Evolutionary conservation across 2,888 invertebrate genomes (phyloP).

Genomic region (Cryptosula pallasiana): DNA sequence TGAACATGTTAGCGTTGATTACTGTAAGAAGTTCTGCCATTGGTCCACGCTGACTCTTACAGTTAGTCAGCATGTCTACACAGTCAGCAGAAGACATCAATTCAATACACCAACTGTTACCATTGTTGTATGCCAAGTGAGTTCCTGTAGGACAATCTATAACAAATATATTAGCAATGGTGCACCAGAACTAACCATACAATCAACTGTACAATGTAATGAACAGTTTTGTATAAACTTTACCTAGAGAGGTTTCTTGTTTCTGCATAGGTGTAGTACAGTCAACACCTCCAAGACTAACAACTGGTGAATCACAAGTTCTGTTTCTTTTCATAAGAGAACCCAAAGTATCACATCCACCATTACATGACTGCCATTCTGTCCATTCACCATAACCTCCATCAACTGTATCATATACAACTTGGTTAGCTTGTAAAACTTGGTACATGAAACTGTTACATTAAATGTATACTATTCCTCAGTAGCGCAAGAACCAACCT

Average conservation of each 20-base stretch:
- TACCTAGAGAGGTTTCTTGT: background rate
- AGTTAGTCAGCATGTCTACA: background rate
- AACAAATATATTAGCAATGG: too few relatives aligned
- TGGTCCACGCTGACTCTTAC: background rate
- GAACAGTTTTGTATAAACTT: too few relatives aligned
- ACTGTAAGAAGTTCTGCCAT: background rate
- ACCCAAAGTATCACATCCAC: background rate
- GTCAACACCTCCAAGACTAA: background rate
- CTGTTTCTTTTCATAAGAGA: background rate
- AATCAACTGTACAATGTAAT: too few relatives aligned
- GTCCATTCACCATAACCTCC: background rate
- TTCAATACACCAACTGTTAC: background rate
- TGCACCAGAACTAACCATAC: too few relatives aligned
- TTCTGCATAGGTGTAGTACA: background rate
- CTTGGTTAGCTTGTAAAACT: too few relatives aligned
- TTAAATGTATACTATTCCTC: background rate
- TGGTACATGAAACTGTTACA: background rate
- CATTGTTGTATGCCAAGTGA: background rate
- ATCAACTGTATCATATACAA: background rate
- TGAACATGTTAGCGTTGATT: background rate
- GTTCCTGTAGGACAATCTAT: background rate
- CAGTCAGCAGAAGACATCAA: background rate
- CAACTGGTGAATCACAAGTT: background rate
- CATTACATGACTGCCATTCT: background rate
- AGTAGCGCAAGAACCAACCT: background rate